Base-by-base conservation (phyloP, 2,797 vertebrate genomes). In the Tympanoctomys barrerae region DNA sequence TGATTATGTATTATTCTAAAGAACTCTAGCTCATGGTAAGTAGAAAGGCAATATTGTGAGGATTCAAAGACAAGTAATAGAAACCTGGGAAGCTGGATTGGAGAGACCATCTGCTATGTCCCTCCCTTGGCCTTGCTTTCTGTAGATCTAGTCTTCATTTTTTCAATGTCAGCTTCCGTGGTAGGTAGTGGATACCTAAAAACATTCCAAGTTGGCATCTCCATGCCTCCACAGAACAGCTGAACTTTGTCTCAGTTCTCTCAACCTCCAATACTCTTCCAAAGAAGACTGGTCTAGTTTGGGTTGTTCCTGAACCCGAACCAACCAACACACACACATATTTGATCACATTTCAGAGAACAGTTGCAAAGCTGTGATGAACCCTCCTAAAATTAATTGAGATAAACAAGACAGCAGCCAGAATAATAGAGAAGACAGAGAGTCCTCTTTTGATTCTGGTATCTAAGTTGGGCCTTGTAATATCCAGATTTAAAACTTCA, bases 291-390 rank as follows among this genome's bases (percentile, higher is more conserved):
- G 46, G 33, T 6, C 8, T 39, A 81, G 39, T 22, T 49, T 66
- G 8, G 52, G 22, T 61, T 24, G 49, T 49, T 21, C 13, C 64
- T 75, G 33, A 5, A 10, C 4, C 62, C 66, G n/a, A 87, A 54
- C 8, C 28, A 59, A 31, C 36, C 71, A 77, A 49, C 42, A 28
- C 31, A 31, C 31, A 31, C 24, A 13, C 31, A 24, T 49, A 71
- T 78, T 61, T n/a, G 26, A 62, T 68, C 49, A 68, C 42, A 62
- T 90, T 87, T n/a, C 61, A 78, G 66, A 94, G 89, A 66, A 33
- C 24, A 31, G n/a, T 78, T 22, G 22, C 66, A 64, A 19, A 68
- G 28, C 31, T 71, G 10, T 77, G 71, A 5, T 89, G 14, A 14
- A 75, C 52, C 70, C 22, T 70, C 19, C 7, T 12, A 21, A 24